Percentiles rank a stretch among this genome's conserved stretches.
These are phyloP conservation scores for Cotesia chilonis DNA, from an alignment of 1,140 invertebrate genomes.

Conservation along the genomic window DNA sequence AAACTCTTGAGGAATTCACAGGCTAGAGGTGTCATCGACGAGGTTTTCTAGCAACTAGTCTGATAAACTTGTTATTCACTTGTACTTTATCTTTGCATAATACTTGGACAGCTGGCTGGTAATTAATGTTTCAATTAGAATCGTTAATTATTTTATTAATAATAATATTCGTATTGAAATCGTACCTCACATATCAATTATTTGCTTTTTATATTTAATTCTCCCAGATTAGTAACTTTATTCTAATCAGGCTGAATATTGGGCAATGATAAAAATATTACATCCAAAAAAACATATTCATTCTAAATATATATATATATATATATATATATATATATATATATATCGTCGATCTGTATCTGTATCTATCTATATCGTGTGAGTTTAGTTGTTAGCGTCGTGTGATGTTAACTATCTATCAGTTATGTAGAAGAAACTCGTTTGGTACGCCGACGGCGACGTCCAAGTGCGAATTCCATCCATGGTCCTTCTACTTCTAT, in stretches of 20 bases:
- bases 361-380: neutral
- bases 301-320: too few relatives aligned
- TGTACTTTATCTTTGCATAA: too few relatives aligned
- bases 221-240: too few relatives aligned
- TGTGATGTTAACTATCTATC: neutral
- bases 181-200: too few relatives aligned
- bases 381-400: neutral
- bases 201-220: too few relatives aligned
- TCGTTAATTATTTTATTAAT: neutral
- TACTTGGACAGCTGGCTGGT: too few relatives aligned
- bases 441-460: slow-evolving; percentile 22
- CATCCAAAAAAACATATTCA: too few relatives aligned
- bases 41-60: neutral
- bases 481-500: too few relatives aligned
- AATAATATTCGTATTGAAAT: neutral
- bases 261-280: too few relatives aligned
- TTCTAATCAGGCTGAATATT: too few relatives aligned
- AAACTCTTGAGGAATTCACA: neutral
- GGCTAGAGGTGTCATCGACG: slow-evolving; percentile 4
- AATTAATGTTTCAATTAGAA: slow-evolving; percentile 9
- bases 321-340: too few relatives aligned
- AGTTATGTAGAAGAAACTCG: slow-evolving; percentile 14
- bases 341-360: neutral
- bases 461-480: slow-evolving; percentile 26
- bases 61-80: slow-evolving; percentile 5